Base-by-base conservation (phyloP, 2,113 vertebrate genomes). In the Larimichthys crocea region DNA sequence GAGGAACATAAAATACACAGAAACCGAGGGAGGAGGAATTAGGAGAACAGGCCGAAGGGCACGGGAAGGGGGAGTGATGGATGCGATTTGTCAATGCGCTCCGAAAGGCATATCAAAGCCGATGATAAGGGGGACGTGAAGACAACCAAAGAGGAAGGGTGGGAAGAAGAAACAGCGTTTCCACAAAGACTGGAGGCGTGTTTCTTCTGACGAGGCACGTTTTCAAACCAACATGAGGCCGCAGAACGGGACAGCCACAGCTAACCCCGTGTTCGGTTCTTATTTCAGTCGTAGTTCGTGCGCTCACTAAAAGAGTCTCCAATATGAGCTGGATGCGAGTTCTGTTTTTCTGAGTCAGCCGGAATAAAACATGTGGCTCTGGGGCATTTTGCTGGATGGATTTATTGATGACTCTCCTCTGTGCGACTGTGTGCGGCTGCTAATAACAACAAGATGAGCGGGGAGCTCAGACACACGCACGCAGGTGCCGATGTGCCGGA, bases 81-180 rank as follows among this genome's bases (percentile, higher is more conserved):
- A 79, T 60, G 68, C 31, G 61, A 67, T 74, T 50, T 56, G 64
- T 69, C 74, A 62, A 64, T 8, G 5, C 40, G 31, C 48, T 75
- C 35, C 2, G 22, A 64, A 44, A 65, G 67, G 70, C 49, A 63
- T 17, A 76, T 72, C 50, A 79, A 84, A 79, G 79, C 49, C 17
- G 20, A 62, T 31, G 70, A 79, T 59, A 40, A 74, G n/a, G 63
- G 22, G 59, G 29, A 20, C 7, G 35, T 22, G 35, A 48, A 66
- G 70, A 71, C 17, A 2, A 14, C 10, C 44, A 11, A 46, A 46
- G 44, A 46, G 59, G 48, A 59, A 20, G 48, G 20, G 19, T 10
- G 15, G 53, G 50, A 44, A 63, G 81, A 83, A 19, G 17, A 64
- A 82, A 7, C 49, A 66, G 66, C 9, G 29, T 55, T 71, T 76